Base-by-base conservation (phyloP, 2,797 vertebrate species). In the Nyctalus aviator region DNA sequence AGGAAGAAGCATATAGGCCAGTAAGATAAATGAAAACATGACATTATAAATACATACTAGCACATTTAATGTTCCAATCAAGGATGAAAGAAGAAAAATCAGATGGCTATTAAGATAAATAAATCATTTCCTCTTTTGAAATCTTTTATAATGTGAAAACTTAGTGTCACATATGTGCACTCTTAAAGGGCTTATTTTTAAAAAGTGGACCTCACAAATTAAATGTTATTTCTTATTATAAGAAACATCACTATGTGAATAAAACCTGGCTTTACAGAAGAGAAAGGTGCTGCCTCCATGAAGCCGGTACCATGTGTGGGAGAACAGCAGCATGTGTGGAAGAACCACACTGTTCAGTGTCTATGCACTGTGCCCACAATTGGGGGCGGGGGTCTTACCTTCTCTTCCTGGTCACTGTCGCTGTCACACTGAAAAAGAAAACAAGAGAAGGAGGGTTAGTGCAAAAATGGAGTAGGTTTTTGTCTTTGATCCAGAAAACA, bases 341-440 rank as follows among this genome's bases (percentile, higher is more conserved):
- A 35, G 30, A 64, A 30, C 12, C 21, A 13, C 0, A 0, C 25
- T 15, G 27, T n/a, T 55, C 48, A 37, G 57, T 17, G 32, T 50
- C 18, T 11, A 7, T 13, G 41, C 18, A 11, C 17, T 53, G 27
- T 25, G 41, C 82, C 46, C 72, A 62, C 17, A 64, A 59, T 23
- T 53, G 48, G 3, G 18, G 30, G 2, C 88, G 46, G 46, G 21
- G 27, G 44, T 94, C 98, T 98, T 99, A 99, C 99, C 99, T 99
- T 99, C 97, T 99, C 99, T 96, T 99, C 99, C 96, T 99, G 99
- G 97, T 99, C 99, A 75, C 99, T 99, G 98, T 99, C 99, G 0
- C 99, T 99, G 98, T 99, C 99, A 94, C 99, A 99, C 99, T 99
- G 97, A 95, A 98, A 98, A 69, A 93, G 90, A 98, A 98, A 68